Evolutionary conservation across 2,797 vertebrate genomes (phyloP).

Genomic region (Platalea minor): DNA sequence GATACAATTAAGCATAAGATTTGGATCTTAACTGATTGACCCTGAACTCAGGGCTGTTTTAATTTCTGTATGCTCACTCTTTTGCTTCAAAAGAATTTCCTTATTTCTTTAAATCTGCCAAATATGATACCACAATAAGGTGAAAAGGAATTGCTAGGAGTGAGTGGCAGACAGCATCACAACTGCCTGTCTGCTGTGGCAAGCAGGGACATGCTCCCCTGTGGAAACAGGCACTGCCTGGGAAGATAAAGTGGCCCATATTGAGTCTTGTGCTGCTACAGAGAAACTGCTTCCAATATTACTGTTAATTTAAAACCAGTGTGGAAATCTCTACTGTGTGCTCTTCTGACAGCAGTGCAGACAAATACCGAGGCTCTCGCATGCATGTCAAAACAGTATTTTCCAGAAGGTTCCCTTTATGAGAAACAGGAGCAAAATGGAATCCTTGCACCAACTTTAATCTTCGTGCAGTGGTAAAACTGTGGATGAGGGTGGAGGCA

Average conservation of each 20-base stretch:
- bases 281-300: background rate
- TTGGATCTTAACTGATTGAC: background rate
- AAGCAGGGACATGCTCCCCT: background rate
- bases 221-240: background rate
- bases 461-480: background rate
- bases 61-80: background rate
- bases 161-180: background rate
- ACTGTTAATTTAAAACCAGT: background rate
- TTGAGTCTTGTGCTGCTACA: background rate
- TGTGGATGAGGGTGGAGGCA: background rate
- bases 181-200: background rate
- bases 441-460: background rate
- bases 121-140: background rate
- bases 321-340: background rate
- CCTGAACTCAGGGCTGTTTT: background rate
- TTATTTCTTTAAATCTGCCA: background rate
- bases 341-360: background rate
- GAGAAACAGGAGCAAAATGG: background rate
- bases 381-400: background rate
- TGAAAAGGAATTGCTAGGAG: background rate
- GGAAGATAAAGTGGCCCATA: background rate
- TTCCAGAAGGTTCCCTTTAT: background rate
- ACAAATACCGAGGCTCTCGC: background rate
- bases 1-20: background rate
- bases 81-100: background rate